Evolutionary conservation across 2,113 vertebrate species (phyloP), one percentile per base, ranked within the genome.

Genomic region (Ondatra zibethicus): DNA sequence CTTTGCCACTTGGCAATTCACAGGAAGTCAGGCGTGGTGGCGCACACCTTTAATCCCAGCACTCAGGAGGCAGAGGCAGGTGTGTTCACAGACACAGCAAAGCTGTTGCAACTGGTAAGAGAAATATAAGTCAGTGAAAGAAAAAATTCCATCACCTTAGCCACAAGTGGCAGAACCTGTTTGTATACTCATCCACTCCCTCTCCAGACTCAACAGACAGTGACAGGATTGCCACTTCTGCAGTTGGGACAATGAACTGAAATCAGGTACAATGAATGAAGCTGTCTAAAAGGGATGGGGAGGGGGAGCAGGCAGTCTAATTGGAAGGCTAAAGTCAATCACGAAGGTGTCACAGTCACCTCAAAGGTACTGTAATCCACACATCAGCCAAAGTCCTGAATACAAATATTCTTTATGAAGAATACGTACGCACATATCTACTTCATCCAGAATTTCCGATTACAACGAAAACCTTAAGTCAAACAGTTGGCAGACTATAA

Each of bases 91-190:
- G 80, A 86, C 42, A 75, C 7, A 82, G 68, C 58, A 78, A 88
- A 91, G 13, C 42, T 82, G 42, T 47, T 47, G 42, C 52, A 81
- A 89, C 12, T 92, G 80, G 92, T 55, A 93, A 55, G 45, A 80
- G 77, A n/a, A 25, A 81, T 76, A 55, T 70, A 75, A 96, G 84
- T 55, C 42, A 45, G 33, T 36, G 66, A 76, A 70, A 93, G 45
- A 42, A 73, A 92, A 77, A 93, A 23, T 92, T 93, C 87, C 92
- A 86, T 96, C 93, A 97, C 63, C 66, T 94, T 45, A 63, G 61
- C 66, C 76, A 96, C 72, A 96, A 97, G 97, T 36, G 80, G 96
- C 47, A 96, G 77, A 95, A 96, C 97, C 96, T 95, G 98, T 96
- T 97, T 97, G 85, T 91, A 14, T 65, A 84, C 82, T 63, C 77